Evolutionary conservation across 2,113 vertebrate species (phyloP).

Genomic region (Colaptes auratus): DNA sequence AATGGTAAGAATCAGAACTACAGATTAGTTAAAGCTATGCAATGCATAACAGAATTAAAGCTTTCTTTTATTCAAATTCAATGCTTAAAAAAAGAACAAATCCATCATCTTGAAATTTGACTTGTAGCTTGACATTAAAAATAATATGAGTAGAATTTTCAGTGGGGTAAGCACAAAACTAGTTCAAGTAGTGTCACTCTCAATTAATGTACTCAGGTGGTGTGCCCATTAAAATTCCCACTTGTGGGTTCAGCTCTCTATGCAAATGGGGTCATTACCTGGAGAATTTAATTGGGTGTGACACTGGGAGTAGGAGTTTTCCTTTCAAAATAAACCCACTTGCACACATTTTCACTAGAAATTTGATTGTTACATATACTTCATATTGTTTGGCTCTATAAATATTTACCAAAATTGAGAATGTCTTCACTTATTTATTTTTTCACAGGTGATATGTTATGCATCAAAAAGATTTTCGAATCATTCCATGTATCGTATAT

Average conservation of each 20-base stretch:
- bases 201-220: conserved; percentile 92
- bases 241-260: conserved; percentile 88
- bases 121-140: conserved; percentile 90
- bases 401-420: conserved; percentile 79
- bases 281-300: conserved; percentile 94
- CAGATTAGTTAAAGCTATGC: conserved; percentile 82
- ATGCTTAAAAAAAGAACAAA: conserved; percentile 90
- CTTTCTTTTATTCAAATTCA: conserved; percentile 82
- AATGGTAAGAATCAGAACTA: conserved; percentile 76
- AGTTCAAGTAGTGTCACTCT: conserved; percentile 94
- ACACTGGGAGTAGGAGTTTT: conserved; percentile 85
- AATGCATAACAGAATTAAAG: conserved; percentile 79
- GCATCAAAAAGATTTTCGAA: conserved; percentile 63
- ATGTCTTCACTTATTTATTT: conserved; percentile 64
- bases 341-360: conserved; percentile 82
- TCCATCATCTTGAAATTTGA: conserved; percentile 90
- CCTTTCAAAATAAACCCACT: conserved; percentile 87
- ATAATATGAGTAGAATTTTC: conserved; percentile 91
- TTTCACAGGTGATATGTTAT: conserved; percentile 66
- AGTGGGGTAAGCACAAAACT: conserved; percentile 86
- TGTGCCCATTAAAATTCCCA: conserved; percentile 92
- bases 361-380: conserved; percentile 78
- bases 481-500: conserved; percentile 35
- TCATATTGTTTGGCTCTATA: conserved; percentile 79
- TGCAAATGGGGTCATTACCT: conserved; percentile 95